These are phyloP conservation scores for Hapalemur alaotrensis DNA, from an alignment of 2,797 vertebrate genomes.

Conservation along the genomic window DNA sequence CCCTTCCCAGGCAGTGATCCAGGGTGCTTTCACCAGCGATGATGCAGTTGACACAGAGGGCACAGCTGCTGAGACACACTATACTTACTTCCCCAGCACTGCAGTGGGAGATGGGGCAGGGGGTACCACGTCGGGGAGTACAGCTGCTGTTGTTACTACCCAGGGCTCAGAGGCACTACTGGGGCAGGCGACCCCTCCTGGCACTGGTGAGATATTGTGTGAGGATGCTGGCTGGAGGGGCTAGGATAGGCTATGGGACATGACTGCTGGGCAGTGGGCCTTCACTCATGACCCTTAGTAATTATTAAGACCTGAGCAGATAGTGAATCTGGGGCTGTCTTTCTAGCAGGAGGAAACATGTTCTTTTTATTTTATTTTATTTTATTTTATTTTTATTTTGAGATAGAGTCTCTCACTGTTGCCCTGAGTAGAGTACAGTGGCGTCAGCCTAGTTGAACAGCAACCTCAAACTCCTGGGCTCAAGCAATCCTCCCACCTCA, in stretches of 20 bases:
- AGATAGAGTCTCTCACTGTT: not conserved
- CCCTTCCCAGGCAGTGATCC: conserved; percentile 83
- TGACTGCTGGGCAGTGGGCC: not conserved
- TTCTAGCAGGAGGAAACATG: not conserved
- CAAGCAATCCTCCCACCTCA: too few species aligned
- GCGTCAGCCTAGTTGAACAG: not conserved
- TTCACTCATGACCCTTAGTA: not conserved
- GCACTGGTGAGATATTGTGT: conserved; percentile 78
- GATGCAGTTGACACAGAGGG: conserved; percentile 83
- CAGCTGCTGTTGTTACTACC: conserved; percentile 89
- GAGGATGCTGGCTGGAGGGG: not conserved
- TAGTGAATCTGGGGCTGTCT: not conserved
- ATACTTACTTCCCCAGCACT: conserved; percentile 93
- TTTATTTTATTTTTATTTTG: too few species aligned
- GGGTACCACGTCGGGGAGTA: conserved; percentile 74
- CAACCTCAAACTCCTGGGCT: too few species aligned
- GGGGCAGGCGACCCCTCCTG: conserved; percentile 90
- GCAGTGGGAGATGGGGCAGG: conserved; percentile 82
- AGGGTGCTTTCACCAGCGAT: conserved; percentile 86
- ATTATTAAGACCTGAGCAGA: not conserved
- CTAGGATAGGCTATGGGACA: not conserved
- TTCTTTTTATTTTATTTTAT: not conserved
- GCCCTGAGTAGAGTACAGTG: not conserved
- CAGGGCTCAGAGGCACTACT: conserved; percentile 92
- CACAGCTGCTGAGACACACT: conserved; percentile 90